phyloP scores from a whole-genome alignment of 2,113 vertebrate species.

The Lontra canadensis region DNA sequence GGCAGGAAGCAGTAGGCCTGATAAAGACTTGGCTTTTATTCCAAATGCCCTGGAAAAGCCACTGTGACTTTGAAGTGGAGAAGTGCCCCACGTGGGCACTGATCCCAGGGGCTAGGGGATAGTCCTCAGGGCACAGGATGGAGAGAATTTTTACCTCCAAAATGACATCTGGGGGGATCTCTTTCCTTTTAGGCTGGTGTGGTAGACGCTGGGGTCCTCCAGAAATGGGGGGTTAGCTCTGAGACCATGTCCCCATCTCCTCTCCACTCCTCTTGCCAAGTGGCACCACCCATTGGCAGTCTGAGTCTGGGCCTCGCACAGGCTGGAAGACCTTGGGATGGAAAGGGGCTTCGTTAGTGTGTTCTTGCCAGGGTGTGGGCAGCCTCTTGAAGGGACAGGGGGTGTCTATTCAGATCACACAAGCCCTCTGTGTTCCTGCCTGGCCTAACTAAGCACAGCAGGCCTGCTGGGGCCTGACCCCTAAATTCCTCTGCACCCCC shows the following conservation, averaged over 20 bases:
- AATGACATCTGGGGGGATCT: not conserved
- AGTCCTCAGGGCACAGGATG: not conserved
- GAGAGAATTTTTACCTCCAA: not conserved
- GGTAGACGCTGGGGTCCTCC: not conserved
- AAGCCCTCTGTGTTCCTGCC: not conserved
- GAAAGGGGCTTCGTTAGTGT: accelerated
- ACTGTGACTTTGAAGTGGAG: not conserved
- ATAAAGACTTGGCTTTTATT: not conserved
- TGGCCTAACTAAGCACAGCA: not conserved
- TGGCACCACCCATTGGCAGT: not conserved
- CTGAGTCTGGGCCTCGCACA: not conserved
- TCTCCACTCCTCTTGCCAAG: not conserved
- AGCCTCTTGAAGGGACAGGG: not conserved
- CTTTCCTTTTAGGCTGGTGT: not conserved
- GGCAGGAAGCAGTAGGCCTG: not conserved
- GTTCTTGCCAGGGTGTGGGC: not conserved
- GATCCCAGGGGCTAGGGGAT: too few relatives aligned
- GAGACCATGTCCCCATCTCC: not conserved
- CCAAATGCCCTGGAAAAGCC: not conserved
- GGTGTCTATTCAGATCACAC: not conserved
- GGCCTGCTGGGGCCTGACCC: not conserved
- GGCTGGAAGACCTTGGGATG: not conserved
- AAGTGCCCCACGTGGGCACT: not conserved
- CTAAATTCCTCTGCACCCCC: not conserved
- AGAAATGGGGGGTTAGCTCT: not conserved